Percentiles rank a stretch among this genome's conserved stretches.
These are phyloP conservation scores for Sitta carolinensis DNA, from an alignment of 2,797 vertebrate species.

Conservation along the genomic window DNA sequence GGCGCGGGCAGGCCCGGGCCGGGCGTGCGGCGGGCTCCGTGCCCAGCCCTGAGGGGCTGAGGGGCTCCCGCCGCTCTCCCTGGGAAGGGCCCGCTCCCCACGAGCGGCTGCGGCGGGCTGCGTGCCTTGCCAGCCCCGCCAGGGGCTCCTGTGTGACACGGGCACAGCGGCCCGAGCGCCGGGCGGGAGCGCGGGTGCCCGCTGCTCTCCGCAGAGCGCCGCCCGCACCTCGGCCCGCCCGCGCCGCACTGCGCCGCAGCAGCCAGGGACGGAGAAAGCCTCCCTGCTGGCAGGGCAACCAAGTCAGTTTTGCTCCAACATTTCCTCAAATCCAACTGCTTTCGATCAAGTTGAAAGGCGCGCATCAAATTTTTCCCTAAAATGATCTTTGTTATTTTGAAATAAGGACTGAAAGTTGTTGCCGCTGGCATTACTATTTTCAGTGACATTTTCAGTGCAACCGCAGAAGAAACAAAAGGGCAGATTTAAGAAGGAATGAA, in stretches of 20 bases:
- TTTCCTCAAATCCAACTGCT: neutral
- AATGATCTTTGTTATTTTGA: neutral
- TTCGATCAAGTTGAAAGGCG: neutral
- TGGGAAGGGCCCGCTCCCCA: too few species aligned
- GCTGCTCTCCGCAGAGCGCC: neutral
- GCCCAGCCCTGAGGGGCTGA: fast-evolving
- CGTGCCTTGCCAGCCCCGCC: neutral
- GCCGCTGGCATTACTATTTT: neutral
- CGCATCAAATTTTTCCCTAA: fast-evolving
- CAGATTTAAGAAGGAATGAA: neutral
- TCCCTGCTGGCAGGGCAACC: neutral
- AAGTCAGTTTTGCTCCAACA: neutral
- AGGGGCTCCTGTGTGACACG: fast-evolving
- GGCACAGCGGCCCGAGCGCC: neutral
- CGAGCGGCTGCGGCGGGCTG: neutral
- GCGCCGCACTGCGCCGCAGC: fast-evolving
- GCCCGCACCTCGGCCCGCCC: neutral
- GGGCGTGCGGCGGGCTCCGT: fast-evolving
- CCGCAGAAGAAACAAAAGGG: neutral
- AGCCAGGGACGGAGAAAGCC: too few species aligned
- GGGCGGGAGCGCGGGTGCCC: neutral
- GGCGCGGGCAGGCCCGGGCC: neutral
- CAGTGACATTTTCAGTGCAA: neutral
- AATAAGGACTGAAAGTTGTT: neutral
- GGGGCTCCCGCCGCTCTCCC: neutral